phyloP scores from a whole-genome alignment of 2,113 vertebrate genomes.

The Ascaphus truei region DNA sequence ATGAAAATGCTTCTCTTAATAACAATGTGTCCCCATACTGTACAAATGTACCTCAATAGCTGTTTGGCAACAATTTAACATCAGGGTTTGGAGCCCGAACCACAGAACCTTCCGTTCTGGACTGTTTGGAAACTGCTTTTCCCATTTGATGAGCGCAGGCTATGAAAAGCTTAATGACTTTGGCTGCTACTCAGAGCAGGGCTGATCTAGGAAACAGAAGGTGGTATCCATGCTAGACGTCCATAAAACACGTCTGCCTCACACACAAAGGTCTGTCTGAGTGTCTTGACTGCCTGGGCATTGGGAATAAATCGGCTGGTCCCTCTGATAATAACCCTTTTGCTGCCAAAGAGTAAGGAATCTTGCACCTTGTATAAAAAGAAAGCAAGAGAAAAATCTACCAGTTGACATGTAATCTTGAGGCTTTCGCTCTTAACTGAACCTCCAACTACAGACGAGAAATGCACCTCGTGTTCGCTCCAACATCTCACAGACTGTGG shows the following conservation, averaged over 20 bases:
- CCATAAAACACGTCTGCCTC: slow-evolving; percentile 34
- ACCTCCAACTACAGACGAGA: too few relatives aligned
- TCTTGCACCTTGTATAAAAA: too few relatives aligned
- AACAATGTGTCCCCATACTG: background rate
- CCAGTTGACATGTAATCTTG: too few relatives aligned
- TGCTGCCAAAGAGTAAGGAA: slow-evolving; percentile 12
- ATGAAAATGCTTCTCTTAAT: background rate
- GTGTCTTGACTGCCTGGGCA: slow-evolving; percentile 4
- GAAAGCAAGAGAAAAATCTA: too few relatives aligned
- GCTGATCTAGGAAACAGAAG: slow-evolving; percentile 36
- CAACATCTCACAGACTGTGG: too few relatives aligned
- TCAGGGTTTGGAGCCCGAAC: background rate
- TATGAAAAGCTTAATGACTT: slow-evolving; percentile 29
- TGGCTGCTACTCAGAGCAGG: slow-evolving; percentile 22
- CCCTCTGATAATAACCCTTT: too few relatives aligned
- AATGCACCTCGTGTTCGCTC: too few relatives aligned
- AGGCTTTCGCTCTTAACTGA: too few relatives aligned
- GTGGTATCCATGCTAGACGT: slow-evolving; percentile 34
- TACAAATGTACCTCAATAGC: too few relatives aligned
- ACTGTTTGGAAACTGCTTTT: slow-evolving; percentile 21
- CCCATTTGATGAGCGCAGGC: slow-evolving; percentile 26
- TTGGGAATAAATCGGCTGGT: too few relatives aligned
- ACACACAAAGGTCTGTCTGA: slow-evolving; percentile 29
- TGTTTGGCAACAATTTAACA: background rate
- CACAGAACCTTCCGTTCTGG: background rate